Evolutionary conservation across 2,888 invertebrate genomes (phyloP).

Genomic region (Agrotis puta): DNA sequence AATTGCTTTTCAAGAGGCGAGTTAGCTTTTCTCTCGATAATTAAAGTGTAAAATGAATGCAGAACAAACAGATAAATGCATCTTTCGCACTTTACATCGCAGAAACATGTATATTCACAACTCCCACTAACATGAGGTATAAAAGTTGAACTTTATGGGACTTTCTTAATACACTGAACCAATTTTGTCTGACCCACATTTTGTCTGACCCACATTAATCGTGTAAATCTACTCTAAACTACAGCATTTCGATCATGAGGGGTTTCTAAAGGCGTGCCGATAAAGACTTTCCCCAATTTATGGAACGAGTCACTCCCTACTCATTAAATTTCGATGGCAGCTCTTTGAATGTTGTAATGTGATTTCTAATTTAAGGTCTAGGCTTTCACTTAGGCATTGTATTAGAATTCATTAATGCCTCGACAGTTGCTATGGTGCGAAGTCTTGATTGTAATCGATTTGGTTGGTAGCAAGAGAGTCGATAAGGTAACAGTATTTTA

Average conservation of each 20-base stretch:
- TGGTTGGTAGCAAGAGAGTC: too few species aligned
- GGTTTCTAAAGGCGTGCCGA: slow-evolving; percentile 30
- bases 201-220: slow-evolving; percentile 21
- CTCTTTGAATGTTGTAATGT: slow-evolving; percentile 26
- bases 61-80: not conserved
- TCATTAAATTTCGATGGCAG: slow-evolving; percentile 37
- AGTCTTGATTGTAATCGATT: slow-evolving; percentile 3
- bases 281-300: slow-evolving; percentile 47
- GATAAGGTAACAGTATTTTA: not conserved
- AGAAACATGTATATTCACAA: slow-evolving; percentile 19
- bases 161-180: slow-evolving; percentile 12
- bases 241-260: slow-evolving; percentile 12
- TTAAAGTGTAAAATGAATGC: not conserved
- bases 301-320: slow-evolving; percentile 23
- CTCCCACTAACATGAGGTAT: not conserved
- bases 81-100: not conserved
- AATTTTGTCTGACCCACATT: slow-evolving; percentile 37
- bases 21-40: not conserved
- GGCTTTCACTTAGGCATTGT: slow-evolving; percentile 42
- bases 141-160: slow-evolving; percentile 30
- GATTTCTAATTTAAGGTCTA: slow-evolving; percentile 37
- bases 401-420: slow-evolving; percentile 31
- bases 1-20: too few species aligned
- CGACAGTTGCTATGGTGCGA: slow-evolving; percentile 12
- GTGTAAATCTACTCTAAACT: not conserved